Percentiles rank a stretch among this genome's conserved stretches.
Evolutionary conservation across 92 coral and sea anemone genomes (phyloP).

Genomic region (Palythoa heliodiscus): DNA sequence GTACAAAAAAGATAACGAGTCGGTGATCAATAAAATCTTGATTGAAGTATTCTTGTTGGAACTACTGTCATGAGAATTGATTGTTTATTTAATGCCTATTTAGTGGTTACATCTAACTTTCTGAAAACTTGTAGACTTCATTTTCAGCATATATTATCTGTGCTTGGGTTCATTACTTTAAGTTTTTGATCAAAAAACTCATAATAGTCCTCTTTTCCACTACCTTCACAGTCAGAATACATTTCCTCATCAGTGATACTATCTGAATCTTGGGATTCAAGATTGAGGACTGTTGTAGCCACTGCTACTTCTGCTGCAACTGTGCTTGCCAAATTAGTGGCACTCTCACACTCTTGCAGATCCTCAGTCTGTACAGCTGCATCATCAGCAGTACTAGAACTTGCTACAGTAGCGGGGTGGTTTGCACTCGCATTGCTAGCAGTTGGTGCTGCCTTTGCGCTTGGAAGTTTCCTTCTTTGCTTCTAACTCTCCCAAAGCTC

Average conservation of each 20-base stretch:
- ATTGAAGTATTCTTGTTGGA: no score
- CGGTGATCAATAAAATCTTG: no score
- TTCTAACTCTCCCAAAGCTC: conserved; percentile 51
- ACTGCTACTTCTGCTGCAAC: conserved; percentile 49
- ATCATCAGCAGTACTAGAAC: conserved; percentile 40
- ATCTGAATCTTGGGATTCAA: conserved; percentile 33
- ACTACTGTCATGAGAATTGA: no score
- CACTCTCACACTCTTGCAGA: conserved; percentile 6
- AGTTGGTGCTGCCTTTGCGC: conserved; percentile 48
- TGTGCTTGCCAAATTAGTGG: conserved; percentile 31
- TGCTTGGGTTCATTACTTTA: no score
- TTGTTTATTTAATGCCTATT: no score
- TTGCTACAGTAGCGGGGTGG: conserved; percentile 44
- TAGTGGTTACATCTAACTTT: no score
- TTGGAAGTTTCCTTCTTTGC: conserved; percentile 62
- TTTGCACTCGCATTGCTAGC: conserved; percentile 45
- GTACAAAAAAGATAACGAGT: no score
- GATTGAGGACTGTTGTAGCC: conserved; percentile 53
- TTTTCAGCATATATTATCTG: no score
- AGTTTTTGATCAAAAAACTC: no score
- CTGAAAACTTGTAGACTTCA: no score
- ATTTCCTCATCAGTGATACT: conserved; percentile 42
- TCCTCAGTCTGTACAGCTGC: conserved; percentile 49
- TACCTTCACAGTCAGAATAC: conserved; percentile 45
- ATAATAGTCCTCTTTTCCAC: conserved; percentile 52